Evolutionary conservation across 2,113 vertebrate genomes (phyloP), one percentile per base, ranked within the genome.

Genomic region (Neotoma lepida): DNA sequence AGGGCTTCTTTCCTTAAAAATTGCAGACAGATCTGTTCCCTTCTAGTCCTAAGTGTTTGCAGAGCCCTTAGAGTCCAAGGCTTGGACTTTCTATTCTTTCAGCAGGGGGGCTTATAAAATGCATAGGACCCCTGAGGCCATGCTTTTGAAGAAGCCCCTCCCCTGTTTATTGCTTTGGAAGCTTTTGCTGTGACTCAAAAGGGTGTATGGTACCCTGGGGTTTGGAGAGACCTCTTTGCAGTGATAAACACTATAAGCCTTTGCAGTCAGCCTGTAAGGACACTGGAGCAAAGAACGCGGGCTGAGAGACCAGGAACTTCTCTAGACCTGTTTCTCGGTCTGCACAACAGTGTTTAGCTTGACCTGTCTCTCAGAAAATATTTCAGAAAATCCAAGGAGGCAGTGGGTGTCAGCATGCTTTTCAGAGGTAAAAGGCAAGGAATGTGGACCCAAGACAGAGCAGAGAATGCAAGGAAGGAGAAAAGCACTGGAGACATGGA

Each of bases 1-100:
- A 0, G 77, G 46, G 24, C 73, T 90, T 95, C 77, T 94, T 54
- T 91, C 46, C 76, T 88, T 91, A 85, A 78, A 89, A 88, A 78
- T 10, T 28, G 71, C 33, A 54, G 63, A n/a, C 54, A 22, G 33
- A 93, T 51, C 89, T 51, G 14, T 26, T 81, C 51, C 49, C 58
- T 63, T 13, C 49, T 30, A 33, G 64, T 85, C 87, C 84, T 56
- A 2, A 46, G 61, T n/a, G n/a, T 66, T 30, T 78, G 28, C 80
- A n/a, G 51, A 92, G 71, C 33, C 28, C 80, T 94, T 41, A 7
- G 74, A 54, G 41, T 74, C 71, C 41, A 74, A 14, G 17, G 76
- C 76, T 54, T 22, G 49, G 73, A 44, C 30, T 54, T 63, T 71
- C 24, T 20, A 33, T 58, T 10, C 28, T 84, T 91, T 49, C 61